phyloP scores from a whole-genome alignment of 30 jellyfish, hydroid and myxozoan species.

The Pelagia noctiluca region DNA sequence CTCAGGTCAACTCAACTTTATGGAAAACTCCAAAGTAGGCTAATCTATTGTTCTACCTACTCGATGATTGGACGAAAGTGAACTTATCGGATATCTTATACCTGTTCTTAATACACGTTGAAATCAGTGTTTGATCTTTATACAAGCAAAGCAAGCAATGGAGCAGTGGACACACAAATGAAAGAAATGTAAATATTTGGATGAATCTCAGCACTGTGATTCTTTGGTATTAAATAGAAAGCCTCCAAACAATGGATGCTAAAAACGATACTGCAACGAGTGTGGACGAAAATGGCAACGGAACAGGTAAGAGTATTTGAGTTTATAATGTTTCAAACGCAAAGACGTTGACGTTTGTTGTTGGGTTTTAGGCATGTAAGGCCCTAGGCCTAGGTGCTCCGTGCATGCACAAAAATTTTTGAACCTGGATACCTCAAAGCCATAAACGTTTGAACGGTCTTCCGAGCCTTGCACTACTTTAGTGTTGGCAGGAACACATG shows the following conservation, averaged over 20 bases:
- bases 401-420: neutral
- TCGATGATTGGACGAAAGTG: too few relatives aligned
- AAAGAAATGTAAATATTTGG: neutral
- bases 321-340: neutral
- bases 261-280: conserved; percentile 51
- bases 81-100: too few relatives aligned
- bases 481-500: too few relatives aligned
- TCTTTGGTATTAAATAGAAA: neutral
- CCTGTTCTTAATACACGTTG: too few relatives aligned
- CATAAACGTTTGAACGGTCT: neutral
- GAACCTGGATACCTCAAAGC: neutral
- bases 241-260: conserved; percentile 48
- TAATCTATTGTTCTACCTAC: too few relatives aligned
- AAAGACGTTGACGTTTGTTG: neutral
- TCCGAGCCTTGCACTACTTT: neutral
- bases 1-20: too few relatives aligned
- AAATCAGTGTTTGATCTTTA: too few relatives aligned
- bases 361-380: neutral
- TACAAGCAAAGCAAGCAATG: too few relatives aligned
- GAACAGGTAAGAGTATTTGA: conserved; percentile 31
- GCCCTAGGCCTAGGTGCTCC: neutral
- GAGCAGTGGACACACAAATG: neutral
- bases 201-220: neutral
- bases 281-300: conserved; percentile 61
- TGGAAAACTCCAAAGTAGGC: too few relatives aligned